Percentiles rank a stretch among this genome's conserved stretches.
These are phyloP conservation scores for Trypoxylus dichotomus DNA, from an alignment of 1,140 invertebrate species.

Conservation along the genomic window DNA sequence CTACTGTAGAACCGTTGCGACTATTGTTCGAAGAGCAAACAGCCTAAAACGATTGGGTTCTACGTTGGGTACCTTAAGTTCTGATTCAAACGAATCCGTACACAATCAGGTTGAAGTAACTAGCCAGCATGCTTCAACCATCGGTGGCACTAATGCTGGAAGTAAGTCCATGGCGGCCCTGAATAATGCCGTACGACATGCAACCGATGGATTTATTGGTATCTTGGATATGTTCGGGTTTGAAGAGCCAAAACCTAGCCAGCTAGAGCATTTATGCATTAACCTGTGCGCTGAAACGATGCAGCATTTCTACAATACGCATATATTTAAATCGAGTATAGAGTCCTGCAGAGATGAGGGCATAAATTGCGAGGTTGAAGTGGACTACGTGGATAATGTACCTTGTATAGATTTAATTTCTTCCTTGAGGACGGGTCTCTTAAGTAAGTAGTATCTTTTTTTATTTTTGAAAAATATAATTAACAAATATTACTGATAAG, in stretches of 20 bases:
- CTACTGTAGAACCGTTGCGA: conserved; percentile 93
- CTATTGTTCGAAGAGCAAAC: conserved; percentile 89
- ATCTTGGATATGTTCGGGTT: conserved; percentile 96
- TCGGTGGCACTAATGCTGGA: conserved; percentile 68
- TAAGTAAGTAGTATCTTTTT: conserved; percentile 58
- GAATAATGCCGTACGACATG: conserved; percentile 88
- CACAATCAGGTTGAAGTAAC: conserved; percentile 84
- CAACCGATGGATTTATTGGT: conserved; percentile 93
- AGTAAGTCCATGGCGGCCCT: conserved; percentile 89
- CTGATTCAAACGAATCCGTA: conserved; percentile 88
- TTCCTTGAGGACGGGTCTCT: conserved; percentile 84
- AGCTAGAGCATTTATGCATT: conserved; percentile 91
- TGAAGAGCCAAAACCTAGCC: conserved; percentile 87
- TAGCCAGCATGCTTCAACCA: conserved; percentile 85
- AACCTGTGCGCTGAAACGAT: conserved; percentile 95
- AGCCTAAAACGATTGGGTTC: conserved; percentile 86
- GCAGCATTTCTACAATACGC: conserved; percentile 97
- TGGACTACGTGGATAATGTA: conserved; percentile 94
- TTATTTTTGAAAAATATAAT: too few species aligned
- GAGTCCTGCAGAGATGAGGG: conserved; percentile 93
- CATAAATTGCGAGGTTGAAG: conserved; percentile 86
- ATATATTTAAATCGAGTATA: conserved; percentile 93
- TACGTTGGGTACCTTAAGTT: conserved; percentile 84
- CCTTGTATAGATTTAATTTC: conserved; percentile 95
- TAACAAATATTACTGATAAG: too few species aligned